These are phyloP conservation scores for Catharus bicknelli DNA, from an alignment of 2,113 vertebrate species.

Conservation along the genomic window DNA sequence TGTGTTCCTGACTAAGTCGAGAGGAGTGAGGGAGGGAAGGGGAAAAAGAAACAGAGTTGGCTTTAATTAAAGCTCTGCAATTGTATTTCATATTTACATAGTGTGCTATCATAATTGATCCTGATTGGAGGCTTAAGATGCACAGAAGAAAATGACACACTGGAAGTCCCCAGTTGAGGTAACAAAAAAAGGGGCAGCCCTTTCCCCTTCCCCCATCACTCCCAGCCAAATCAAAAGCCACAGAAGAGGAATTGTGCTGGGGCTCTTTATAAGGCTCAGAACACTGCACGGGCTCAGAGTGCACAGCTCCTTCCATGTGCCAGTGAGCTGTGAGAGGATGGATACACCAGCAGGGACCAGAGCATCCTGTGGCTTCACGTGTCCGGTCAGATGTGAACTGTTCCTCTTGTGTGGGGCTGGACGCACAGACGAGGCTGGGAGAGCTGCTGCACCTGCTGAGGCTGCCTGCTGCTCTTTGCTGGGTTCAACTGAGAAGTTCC, in stretches of 20 bases:
- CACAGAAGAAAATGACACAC: neutral
- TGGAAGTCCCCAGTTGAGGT: neutral
- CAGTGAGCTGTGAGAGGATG: fast-evolving
- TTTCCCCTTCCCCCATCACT: neutral
- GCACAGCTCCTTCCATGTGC: fast-evolving
- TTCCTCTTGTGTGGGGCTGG: neutral
- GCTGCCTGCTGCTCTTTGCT: neutral
- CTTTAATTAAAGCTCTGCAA: constrained; percentile 21
- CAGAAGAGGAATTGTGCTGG: fast-evolving
- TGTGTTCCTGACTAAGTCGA: constrained; percentile 30
- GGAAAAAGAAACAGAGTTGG: neutral
- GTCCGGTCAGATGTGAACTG: neutral
- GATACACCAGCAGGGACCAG: neutral
- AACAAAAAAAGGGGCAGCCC: neutral
- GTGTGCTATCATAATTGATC: neutral
- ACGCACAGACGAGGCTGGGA: neutral
- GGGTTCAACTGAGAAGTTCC: neutral
- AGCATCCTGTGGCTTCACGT: neutral
- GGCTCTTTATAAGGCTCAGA: neutral
- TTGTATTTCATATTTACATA: constrained; percentile 30
- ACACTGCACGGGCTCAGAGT: neutral
- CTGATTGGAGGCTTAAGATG: constrained; percentile 7
- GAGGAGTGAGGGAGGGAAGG: neutral
- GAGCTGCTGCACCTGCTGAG: neutral
- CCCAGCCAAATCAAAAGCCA: neutral